Evolutionary conservation across 2,113 vertebrate genomes (phyloP).

Genomic region (Pica pica): DNA sequence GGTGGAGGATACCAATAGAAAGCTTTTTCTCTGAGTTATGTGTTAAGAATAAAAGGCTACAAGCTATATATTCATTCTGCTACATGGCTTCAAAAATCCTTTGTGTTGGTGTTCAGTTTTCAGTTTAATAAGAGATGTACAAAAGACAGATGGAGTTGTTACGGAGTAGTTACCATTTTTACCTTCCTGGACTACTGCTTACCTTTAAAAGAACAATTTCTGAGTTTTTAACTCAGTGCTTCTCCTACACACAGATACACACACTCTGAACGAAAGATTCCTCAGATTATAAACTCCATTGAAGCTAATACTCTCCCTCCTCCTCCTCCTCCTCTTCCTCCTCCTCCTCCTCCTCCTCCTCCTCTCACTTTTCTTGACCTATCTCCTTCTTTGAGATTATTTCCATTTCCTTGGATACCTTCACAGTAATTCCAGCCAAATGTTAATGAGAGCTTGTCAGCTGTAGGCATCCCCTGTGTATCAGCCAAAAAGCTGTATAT

Average conservation of each 20-base stretch:
- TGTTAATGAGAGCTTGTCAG: not conserved
- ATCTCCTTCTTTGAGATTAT: not conserved
- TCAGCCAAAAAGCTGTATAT: not conserved
- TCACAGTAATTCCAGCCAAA: slow-evolving; percentile 4
- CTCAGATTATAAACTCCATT: not conserved
- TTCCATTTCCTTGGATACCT: slow-evolving; percentile 36
- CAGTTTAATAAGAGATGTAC: not conserved
- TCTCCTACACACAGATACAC: not conserved
- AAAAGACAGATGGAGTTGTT: not conserved
- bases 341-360: not conserved
- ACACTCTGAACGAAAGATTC: not conserved
- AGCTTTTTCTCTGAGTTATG: not conserved
- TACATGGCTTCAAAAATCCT: not conserved
- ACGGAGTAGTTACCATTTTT: not conserved
- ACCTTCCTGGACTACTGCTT: not conserved
- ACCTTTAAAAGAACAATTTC: not conserved
- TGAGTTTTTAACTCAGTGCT: not conserved
- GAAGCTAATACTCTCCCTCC: not conserved
- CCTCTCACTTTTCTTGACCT: not conserved
- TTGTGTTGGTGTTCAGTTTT: no score
- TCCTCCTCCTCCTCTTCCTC: not conserved
- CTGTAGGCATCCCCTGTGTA: not conserved
- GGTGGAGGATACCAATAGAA: not conserved
- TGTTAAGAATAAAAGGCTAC: not conserved
- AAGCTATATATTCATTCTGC: not conserved